These are phyloP conservation scores for Elysia chlorotica DNA, from an alignment of 1,140 invertebrate species.

Conservation along the genomic window DNA sequence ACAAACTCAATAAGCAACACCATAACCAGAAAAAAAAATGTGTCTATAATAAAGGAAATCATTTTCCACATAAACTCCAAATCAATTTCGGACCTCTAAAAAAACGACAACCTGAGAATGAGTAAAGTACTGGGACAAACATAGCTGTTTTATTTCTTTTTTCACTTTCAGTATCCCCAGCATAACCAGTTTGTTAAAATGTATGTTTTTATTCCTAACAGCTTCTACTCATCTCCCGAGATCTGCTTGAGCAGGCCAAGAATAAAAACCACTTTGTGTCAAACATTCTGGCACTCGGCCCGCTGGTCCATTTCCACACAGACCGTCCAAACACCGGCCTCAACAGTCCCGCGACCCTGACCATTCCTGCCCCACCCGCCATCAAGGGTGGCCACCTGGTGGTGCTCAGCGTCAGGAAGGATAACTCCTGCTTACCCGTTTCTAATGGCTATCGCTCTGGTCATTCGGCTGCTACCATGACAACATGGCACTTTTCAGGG, in stretches of 20 bases:
- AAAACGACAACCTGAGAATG: no score
- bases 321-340: constrained; percentile 31
- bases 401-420: constrained; percentile 45
- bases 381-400: constrained; percentile 44
- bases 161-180: no score
- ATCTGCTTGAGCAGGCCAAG: constrained; percentile 30
- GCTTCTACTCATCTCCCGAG: constrained; percentile 21
- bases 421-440: constrained; percentile 53
- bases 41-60: no score
- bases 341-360: constrained; percentile 41
- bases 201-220: no score
- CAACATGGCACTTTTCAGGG: constrained; percentile 51
- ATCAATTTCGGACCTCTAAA: no score
- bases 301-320: constrained; percentile 42
- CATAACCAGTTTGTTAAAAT: no score
- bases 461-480: constrained; percentile 42
- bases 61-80: no score
- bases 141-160: no score
- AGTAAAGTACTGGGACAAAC: no score
- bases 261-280: constrained; percentile 36
- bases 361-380: constrained; percentile 46
- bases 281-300: constrained; percentile 51
- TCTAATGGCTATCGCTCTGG: constrained; percentile 38
- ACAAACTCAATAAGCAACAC: no score
- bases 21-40: no score